Conservation (phyloP, 2,113 vertebrate genomes). For the Microcebus jonahi region DNA sequence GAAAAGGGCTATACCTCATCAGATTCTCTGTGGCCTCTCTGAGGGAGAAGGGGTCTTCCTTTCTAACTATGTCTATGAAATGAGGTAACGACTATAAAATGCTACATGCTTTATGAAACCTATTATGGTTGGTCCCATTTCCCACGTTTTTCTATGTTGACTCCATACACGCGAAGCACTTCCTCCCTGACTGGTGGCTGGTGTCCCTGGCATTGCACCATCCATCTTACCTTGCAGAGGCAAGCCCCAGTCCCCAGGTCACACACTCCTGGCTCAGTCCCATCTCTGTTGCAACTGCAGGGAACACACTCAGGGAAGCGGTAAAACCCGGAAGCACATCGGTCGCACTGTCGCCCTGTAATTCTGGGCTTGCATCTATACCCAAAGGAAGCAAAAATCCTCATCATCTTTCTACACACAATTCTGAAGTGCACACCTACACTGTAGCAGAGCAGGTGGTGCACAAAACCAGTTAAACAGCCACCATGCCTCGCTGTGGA, state of each 20-base stretch:
- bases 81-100: background rate
- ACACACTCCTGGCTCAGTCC: constrained; percentile 88
- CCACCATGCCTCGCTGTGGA: background rate
- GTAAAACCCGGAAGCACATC: constrained; percentile 89
- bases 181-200: background rate
- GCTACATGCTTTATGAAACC: background rate
- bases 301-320: constrained; percentile 91
- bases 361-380: constrained; percentile 93
- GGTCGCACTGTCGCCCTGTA: constrained; percentile 91
- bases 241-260: constrained; percentile 90
- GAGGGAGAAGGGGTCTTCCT: background rate
- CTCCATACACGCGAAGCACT: background rate
- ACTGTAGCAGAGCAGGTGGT: too few relatives aligned
- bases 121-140: background rate
- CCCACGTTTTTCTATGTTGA: background rate
- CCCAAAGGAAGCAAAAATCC: background rate
- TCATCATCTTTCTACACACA: background rate
- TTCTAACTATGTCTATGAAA: background rate
- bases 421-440: background rate
- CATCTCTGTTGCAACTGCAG: constrained; percentile 89
- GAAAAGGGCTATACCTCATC: background rate
- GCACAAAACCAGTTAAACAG: background rate
- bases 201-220: background rate
- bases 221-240: constrained; percentile 93
- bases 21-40: background rate